A percentile compares a stretch with the other conserved stretches of the same genome.
Evolutionary conservation across 2,888 invertebrate species (phyloP).

Genomic region (Lithodes maja): DNA sequence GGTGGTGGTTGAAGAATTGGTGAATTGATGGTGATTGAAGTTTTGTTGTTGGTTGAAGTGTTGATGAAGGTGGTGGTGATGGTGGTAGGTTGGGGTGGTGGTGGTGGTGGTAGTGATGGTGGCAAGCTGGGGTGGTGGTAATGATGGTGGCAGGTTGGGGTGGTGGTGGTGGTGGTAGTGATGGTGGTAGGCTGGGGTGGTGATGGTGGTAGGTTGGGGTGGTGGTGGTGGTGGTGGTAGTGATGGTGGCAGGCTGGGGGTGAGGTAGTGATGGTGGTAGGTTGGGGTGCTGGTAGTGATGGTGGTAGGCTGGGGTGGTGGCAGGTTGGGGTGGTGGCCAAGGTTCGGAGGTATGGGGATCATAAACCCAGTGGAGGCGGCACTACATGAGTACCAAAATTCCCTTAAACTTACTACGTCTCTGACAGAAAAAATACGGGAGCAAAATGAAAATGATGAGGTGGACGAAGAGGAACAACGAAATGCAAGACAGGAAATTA

Average conservation of each 20-base stretch:
- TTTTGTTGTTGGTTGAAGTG: not conserved
- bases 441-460: too few relatives aligned
- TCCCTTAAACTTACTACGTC: too few relatives aligned
- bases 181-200: not conserved
- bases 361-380: too few relatives aligned
- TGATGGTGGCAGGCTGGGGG: not conserved
- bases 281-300: not conserved
- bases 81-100: not conserved
- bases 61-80: not conserved
- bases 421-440: too few relatives aligned
- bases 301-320: not conserved
- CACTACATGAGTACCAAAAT: too few relatives aligned
- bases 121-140: not conserved
- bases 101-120: not conserved
- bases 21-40: too few relatives aligned
- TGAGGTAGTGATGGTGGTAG: not conserved
- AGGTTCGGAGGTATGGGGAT: too few relatives aligned
- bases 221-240: not conserved
- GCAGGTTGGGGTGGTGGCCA: not conserved
- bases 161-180: not conserved
- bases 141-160: not conserved
- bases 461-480: too few relatives aligned
- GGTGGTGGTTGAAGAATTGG: too few relatives aligned
- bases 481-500: too few relatives aligned
- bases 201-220: not conserved